Percentiles rank a stretch among this genome's conserved stretches.
Conservation (phyloP, 2,113 vertebrate genomes). For the Tichodroma muraria region DNA sequence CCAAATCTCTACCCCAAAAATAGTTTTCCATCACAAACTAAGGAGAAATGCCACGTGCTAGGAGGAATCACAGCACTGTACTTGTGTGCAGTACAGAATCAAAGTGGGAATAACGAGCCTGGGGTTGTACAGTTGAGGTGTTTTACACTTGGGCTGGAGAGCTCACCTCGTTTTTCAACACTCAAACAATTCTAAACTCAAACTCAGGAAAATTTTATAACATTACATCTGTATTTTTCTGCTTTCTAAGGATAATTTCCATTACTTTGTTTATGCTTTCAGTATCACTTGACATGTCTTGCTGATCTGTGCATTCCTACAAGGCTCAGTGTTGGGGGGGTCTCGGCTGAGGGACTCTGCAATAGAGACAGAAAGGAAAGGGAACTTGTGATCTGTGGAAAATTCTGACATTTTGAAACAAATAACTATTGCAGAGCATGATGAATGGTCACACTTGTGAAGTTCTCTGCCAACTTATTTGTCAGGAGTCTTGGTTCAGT, state of each 20-base stretch:
- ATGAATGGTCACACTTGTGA: conserved; percentile 29
- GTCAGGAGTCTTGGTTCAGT: conserved; percentile 55
- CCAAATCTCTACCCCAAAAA: background rate
- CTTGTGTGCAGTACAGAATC: background rate
- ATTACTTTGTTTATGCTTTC: conserved; percentile 10
- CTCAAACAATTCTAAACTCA: too few relatives aligned
- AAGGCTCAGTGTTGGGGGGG: background rate
- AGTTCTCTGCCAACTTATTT: conserved; percentile 32
- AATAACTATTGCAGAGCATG: conserved; percentile 10
- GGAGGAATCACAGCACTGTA: background rate
- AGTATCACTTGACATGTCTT: background rate
- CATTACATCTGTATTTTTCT: conserved; percentile 28
- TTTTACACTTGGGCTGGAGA: background rate
- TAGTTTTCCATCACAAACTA: background rate
- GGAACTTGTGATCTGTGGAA: conserved; percentile 32
- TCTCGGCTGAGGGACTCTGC: background rate
- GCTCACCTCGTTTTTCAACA: background rate
- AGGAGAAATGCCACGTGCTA: background rate
- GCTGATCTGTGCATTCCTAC: conserved; percentile 21
- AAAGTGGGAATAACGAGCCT: background rate
- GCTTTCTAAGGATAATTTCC: conserved; percentile 38
- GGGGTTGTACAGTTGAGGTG: background rate
- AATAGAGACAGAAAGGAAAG: background rate
- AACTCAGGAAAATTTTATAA: background rate
- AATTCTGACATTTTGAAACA: conserved; percentile 44